Conservation (phyloP, 2,888 invertebrate genomes). For the Xestia xanthographa region DNA sequence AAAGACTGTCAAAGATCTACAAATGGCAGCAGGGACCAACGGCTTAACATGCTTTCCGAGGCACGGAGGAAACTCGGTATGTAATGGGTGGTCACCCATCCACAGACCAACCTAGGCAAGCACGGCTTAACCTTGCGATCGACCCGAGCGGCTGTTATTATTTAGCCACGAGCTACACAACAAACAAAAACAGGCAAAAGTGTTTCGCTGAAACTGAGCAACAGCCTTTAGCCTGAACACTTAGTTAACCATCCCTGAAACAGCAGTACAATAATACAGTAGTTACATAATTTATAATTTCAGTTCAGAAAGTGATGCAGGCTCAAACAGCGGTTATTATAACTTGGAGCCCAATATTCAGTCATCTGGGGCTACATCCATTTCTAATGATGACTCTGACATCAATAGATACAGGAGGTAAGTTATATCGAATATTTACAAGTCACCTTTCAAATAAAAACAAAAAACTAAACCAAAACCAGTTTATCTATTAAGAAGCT, state of each 20-base stretch:
- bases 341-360: constrained; percentile 72
- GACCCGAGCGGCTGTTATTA: too few species aligned
- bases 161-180: too few species aligned
- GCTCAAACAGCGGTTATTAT: constrained; percentile 75
- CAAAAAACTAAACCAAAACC: neutral
- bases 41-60: too few species aligned
- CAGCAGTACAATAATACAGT: neutral
- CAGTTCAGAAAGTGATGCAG: constrained; percentile 78
- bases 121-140: too few species aligned
- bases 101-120: too few species aligned
- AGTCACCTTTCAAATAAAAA: neutral
- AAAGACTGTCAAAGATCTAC: too few species aligned
- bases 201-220: constrained; percentile 1
- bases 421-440: constrained; percentile 38
- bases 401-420: constrained; percentile 69
- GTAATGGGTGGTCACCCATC: too few species aligned
- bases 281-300: constrained; percentile 10
- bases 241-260: neutral
- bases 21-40: too few species aligned
- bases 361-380: constrained; percentile 77
- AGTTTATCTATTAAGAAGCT: neutral
- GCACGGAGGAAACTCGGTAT: too few species aligned
- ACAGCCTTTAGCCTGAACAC: neutral
- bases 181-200: too few species aligned
- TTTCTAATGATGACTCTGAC: constrained; percentile 72